Base-by-base conservation (phyloP, 1,140 invertebrate genomes). In the Alviniconcha marisindica region DNA sequence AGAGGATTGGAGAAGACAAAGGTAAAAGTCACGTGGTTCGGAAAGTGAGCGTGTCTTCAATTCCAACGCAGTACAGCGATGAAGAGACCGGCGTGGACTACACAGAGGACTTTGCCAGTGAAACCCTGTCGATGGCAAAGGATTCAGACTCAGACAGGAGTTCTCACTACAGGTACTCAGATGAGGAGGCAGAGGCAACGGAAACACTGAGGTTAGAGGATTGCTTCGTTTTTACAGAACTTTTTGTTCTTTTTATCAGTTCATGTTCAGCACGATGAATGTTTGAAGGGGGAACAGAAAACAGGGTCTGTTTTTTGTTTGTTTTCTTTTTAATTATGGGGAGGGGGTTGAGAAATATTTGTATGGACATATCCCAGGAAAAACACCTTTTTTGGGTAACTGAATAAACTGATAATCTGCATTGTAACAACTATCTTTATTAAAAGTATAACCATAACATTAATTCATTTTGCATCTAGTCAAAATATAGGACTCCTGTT, bases 31-130 rank as follows among this genome's bases (percentile, higher is more conserved):
- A 78, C 79, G 33, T 80, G 81, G 24, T 28, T 36, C 66, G 48
- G 21, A 28, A 51, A 51, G 36, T 28, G 42, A 73, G 71, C 28
- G 40, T 66, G 3, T 88, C 87, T 1, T 86, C 85, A 33, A 81
- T 85, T 1, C 56, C 33, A 15, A 87, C 85, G 31, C 80, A 81
- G 56, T 83, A 83, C 38, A 86, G 83, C 81, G 81, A 77, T 84
- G 86, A 87, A 2, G 85, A 83, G 18, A 84, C 84, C 10, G 84
- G 76, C n/a, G 79, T 77, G 31, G 86, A 86, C n/a, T 85, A 87
- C 33, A 83, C 85, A 15, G 88, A 87, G 54, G 82, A 82, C 24
- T 86, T 87, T 71, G 77, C 28, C 56, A 87, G 83, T 82, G 84
- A 82, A 38, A 84, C 86, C 28, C n/a, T 80, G 56, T 80, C 78